These are phyloP conservation scores for Nymphicus hollandicus DNA, from an alignment of 2,113 vertebrate species.

Conservation along the genomic window DNA sequence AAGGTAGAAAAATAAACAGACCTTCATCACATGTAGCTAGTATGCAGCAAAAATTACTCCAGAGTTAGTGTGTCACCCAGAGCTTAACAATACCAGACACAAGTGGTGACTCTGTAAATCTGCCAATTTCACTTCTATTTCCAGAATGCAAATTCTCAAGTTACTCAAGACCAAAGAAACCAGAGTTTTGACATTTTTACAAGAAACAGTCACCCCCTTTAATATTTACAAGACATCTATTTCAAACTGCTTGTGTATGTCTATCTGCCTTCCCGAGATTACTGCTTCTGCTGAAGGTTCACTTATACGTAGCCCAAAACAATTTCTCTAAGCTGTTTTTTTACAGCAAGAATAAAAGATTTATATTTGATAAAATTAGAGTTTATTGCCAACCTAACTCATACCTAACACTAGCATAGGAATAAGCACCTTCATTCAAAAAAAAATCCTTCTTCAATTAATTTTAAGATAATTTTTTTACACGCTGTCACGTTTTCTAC, in stretches of 20 bases:
- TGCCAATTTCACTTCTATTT: neutral
- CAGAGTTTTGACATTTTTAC: slow-evolving; percentile 36
- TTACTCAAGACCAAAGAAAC: neutral
- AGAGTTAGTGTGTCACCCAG: neutral
- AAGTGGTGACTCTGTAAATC: neutral
- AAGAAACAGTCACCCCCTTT: slow-evolving; percentile 5
- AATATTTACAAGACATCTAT: slow-evolving; percentile 30
- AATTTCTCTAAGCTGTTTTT: neutral
- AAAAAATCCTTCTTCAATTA: neutral
- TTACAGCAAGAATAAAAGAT: slow-evolving; percentile 3
- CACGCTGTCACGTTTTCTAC: slow-evolving; percentile 12
- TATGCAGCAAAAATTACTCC: neutral
- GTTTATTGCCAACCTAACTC: neutral
- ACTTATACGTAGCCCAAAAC: neutral
- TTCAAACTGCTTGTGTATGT: neutral
- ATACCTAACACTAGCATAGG: neutral
- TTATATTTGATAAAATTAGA: neutral
- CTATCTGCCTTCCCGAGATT: neutral
- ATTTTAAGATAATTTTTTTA: neutral
- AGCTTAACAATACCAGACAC: neutral
- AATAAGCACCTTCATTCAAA: slow-evolving; percentile 1
- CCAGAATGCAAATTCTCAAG: slow-evolving; percentile 28
- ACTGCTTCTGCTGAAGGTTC: neutral
- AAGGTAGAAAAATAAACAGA: neutral
- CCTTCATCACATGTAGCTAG: neutral